A percentile compares a stretch with the other conserved stretches of the same genome.
phyloP scores from a whole-genome alignment of 2,888 invertebrate species.

The Myopa testacea region DNA sequence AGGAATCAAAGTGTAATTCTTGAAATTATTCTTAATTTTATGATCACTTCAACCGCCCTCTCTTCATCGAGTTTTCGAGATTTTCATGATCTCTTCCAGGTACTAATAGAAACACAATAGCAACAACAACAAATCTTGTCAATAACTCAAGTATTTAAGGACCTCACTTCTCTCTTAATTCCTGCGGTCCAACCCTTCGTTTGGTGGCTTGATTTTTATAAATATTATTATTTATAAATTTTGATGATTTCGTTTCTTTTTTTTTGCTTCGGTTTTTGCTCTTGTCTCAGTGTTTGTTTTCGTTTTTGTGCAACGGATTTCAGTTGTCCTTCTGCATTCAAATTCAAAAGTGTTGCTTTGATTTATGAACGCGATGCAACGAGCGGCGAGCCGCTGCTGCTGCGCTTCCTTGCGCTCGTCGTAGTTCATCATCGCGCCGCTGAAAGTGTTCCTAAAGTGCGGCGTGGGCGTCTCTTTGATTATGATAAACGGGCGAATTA shows the following conservation, averaged over 20 bases:
- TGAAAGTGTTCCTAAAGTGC: conserved; percentile 38
- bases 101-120: too few species aligned
- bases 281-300: background rate
- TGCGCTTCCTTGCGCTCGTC: background rate
- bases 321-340: conserved; percentile 4
- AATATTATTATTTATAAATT: background rate
- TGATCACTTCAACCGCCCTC: too few species aligned
- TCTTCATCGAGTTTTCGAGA: too few species aligned
- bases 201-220: too few species aligned
- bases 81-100: too few species aligned
- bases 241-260: background rate
- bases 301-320: background rate
- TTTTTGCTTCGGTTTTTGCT: background rate
- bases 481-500: conserved; percentile 60
- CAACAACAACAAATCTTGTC: too few species aligned
- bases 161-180: too few species aligned
- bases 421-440: conserved; percentile 24
- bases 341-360: conserved; percentile 24
- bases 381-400: background rate
- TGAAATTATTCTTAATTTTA: too few species aligned
- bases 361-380: conserved; percentile 30
- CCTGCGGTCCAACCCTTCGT: too few species aligned
- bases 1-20: too few species aligned
- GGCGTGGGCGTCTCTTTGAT: conserved; percentile 52
- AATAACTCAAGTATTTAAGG: too few species aligned